Conservation (phyloP, 1,140 invertebrate genomes). For the Ostrea denselamellosa region DNA sequence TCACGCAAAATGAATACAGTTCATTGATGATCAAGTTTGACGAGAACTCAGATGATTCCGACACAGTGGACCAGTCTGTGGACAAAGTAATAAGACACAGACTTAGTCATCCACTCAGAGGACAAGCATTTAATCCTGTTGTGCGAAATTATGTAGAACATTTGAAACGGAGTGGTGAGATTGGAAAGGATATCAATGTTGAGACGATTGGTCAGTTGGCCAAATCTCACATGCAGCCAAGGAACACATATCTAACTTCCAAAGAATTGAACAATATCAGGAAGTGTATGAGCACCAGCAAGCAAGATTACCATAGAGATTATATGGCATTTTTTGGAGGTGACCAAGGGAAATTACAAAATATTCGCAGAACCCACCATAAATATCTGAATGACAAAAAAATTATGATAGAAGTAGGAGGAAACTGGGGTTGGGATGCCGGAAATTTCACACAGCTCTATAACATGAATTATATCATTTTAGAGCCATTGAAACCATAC, state of each 20-base stretch:
- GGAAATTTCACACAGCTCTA: conserved; percentile 48
- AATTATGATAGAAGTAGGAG: conserved; percentile 48
- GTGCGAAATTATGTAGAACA: background rate
- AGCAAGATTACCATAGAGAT: conserved; percentile 4
- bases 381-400: conserved; percentile 35
- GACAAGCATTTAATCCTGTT: conserved; percentile 1
- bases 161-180: background rate
- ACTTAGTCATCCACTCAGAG: background rate
- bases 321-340: conserved; percentile 24
- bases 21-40: background rate
- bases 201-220: background rate
- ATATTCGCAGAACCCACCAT: conserved; percentile 45
- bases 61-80: background rate
- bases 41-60: background rate
- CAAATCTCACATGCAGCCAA: background rate
- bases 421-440: conserved; percentile 54
- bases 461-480: conserved; percentile 47
- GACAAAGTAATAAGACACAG: background rate
- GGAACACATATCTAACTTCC: background rate
- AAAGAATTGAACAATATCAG: conserved; percentile 21
- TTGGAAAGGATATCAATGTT: background rate
- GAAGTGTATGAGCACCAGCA: background rate
- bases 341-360: background rate
- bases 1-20: background rate
- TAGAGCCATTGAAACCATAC: conserved; percentile 43